These are phyloP conservation scores for Yponomeuta plumbellus DNA, from an alignment of 2,888 invertebrate genomes.

Conservation along the genomic window DNA sequence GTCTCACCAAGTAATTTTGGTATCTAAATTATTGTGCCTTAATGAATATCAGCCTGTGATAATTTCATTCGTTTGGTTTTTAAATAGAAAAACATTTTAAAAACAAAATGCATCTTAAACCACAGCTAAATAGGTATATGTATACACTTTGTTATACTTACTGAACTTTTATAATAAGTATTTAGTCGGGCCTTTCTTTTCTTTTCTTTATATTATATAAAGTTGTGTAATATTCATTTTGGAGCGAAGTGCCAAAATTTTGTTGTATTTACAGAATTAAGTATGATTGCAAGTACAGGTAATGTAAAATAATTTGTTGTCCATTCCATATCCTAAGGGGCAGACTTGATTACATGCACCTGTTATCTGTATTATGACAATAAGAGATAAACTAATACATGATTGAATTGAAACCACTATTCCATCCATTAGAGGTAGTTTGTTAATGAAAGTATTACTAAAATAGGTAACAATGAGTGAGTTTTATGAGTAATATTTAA, in stretches of 20 bases:
- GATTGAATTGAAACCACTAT: neutral
- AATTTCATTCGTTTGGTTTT: constrained; percentile 19
- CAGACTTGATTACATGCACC: neutral
- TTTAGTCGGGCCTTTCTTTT: neutral
- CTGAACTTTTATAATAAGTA: neutral
- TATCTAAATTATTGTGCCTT: constrained; percentile 45
- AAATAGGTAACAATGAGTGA: neutral
- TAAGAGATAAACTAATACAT: neutral
- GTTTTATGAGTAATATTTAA: neutral
- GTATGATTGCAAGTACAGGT: too few species aligned
- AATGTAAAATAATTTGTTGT: too few species aligned
- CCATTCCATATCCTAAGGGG: neutral
- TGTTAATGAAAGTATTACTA: constrained; percentile 13
- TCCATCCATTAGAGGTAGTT: constrained; percentile 4
- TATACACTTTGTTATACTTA: neutral
- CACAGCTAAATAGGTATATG: neutral
- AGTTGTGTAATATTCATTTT: neutral
- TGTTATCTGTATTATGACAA: neutral
- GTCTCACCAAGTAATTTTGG: constrained; percentile 9
- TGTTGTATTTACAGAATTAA: neutral
- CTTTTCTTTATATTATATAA: neutral
- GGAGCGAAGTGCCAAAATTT: neutral
- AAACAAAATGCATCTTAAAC: neutral
- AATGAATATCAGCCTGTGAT: constrained; percentile 44
- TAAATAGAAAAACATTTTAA: neutral